These are phyloP conservation scores for Aporrectodea caliginosa DNA, from an alignment of 1,140 invertebrate species.

Conservation along the genomic window DNA sequence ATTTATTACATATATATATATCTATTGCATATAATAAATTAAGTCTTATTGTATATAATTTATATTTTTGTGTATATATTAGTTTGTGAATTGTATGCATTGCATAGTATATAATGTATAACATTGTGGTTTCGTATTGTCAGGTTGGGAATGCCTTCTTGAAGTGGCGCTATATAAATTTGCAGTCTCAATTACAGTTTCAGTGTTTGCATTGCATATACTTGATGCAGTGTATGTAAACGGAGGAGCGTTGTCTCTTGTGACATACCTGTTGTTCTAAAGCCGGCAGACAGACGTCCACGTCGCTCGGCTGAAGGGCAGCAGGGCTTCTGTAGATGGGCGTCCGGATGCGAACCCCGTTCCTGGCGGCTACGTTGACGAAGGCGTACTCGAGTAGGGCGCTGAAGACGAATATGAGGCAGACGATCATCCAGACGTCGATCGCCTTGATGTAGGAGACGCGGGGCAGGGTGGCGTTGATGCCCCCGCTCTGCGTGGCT, in stretches of 20 bases:
- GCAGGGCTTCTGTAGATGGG: slow-evolving; percentile 11
- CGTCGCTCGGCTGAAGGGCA: background rate
- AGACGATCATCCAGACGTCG: slow-evolving; percentile 89
- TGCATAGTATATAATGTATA: too few species aligned
- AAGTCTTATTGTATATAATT: too few species aligned
- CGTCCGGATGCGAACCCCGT: slow-evolving; percentile 15
- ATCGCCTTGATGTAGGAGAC: slow-evolving; percentile 71
- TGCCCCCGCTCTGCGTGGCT: slow-evolving; percentile 12
- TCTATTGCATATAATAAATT: too few species aligned
- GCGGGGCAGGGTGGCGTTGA: slow-evolving; percentile 36
- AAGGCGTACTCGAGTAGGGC: slow-evolving; percentile 87
- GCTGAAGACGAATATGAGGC: slow-evolving; percentile 84
- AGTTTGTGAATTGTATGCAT: too few species aligned
- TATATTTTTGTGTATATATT: too few species aligned
- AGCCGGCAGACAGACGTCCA: background rate
- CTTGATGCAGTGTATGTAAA: background rate
- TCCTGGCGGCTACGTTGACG: slow-evolving; percentile 55
- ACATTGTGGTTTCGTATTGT: too few species aligned
- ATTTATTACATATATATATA: too few species aligned
- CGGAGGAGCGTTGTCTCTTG: background rate
- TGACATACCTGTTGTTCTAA: too few species aligned
- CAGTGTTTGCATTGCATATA: background rate
- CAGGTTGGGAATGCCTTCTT: background rate
- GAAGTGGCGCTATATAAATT: background rate
- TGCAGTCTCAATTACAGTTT: background rate